phyloP scores from a whole-genome alignment of 2,797 vertebrate genomes.

The Brachyalestes nurse region DNA sequence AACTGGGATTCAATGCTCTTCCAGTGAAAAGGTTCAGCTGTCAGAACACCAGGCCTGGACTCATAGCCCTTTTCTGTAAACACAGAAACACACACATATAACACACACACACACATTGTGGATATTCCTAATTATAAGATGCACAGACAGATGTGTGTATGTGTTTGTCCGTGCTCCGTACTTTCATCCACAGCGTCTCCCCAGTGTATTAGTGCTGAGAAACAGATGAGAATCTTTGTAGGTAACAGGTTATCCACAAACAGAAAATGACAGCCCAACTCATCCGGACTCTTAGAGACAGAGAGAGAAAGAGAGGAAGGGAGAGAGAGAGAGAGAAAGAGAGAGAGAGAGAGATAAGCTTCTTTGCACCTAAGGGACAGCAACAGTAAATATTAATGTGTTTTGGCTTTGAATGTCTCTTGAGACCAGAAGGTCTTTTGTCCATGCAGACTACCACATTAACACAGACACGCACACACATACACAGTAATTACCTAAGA shows the following conservation, averaged over 20 bases:
- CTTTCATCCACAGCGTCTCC: conserved; percentile 67
- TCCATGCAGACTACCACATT: conserved; percentile 13
- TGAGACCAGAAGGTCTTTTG: conserved; percentile 6
- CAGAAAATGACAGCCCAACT: conserved; percentile 81
- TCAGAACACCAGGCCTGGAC: conserved; percentile 70
- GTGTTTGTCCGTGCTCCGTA: conserved; percentile 50
- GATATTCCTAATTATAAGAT: neutral
- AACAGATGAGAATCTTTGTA: conserved; percentile 85
- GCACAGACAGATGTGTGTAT: neutral
- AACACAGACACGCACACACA: conserved; percentile 32
- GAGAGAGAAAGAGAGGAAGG: conserved; percentile 9
- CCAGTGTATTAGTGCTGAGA: conserved; percentile 87
- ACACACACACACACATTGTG: conserved; percentile 1
- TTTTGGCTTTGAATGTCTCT: conserved; percentile 7
- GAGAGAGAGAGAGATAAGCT: conserved; percentile 15
- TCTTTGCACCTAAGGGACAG: neutral
- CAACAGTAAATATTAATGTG: conserved; percentile 27
- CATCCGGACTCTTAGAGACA: conserved; percentile 60
- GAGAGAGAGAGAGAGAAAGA: neutral
- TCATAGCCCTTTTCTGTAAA: conserved; percentile 36
- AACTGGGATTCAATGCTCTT: conserved; percentile 68
- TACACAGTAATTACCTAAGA: conserved; percentile 39
- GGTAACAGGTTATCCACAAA: conserved; percentile 86
- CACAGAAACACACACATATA: neutral
- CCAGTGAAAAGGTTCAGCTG: conserved; percentile 76